Percentiles rank a stretch among this genome's conserved stretches.
phyloP scores from a whole-genome alignment of 1,140 invertebrate species.

The Fragariocoptes setiger region DNA sequence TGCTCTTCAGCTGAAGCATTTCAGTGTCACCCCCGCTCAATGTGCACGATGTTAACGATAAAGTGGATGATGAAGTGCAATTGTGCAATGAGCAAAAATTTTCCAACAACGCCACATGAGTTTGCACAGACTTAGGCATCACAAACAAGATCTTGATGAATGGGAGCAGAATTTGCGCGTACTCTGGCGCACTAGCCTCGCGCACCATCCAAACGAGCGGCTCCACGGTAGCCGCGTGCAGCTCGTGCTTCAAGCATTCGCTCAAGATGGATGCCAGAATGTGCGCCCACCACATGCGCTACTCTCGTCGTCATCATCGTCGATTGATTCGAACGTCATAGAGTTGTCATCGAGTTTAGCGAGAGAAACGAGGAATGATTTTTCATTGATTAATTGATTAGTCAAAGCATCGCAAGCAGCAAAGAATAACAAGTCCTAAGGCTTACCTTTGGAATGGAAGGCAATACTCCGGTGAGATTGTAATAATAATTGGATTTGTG shows the following conservation, averaged over 20 bases:
- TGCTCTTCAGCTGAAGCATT: too few relatives aligned
- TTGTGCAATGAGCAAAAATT: neutral
- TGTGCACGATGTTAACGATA: too few relatives aligned
- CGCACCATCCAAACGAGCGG: conserved; percentile 59
- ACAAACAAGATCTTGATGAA: conserved; percentile 43
- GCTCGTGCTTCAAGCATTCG: conserved; percentile 51
- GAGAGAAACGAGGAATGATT: too few relatives aligned
- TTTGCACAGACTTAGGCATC: conserved; percentile 45
- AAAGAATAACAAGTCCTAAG: neutral
- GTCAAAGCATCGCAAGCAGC: neutral
- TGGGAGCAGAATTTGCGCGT: conserved; percentile 43
- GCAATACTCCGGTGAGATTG: conserved; percentile 46
- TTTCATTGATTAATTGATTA: neutral
- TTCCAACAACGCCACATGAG: conserved; percentile 14
- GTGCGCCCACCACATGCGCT: conserved; percentile 86
- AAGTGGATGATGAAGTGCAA: too few relatives aligned
- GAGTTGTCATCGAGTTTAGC: neutral
- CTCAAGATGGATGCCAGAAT: conserved; percentile 58
- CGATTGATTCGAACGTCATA: neutral
- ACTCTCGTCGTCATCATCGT: conserved; percentile 14
- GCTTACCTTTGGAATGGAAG: conserved; percentile 57
- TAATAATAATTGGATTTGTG: conserved; percentile 67
- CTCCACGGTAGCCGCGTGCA: conserved; percentile 52
- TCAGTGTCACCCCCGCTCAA: too few relatives aligned
- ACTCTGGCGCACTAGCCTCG: conserved; percentile 45